These are phyloP conservation scores for Chondrilla cf. caribensis DNA, from an alignment of 37 sponge, comb jelly and placozoan genomes.

Conservation along the genomic window DNA sequence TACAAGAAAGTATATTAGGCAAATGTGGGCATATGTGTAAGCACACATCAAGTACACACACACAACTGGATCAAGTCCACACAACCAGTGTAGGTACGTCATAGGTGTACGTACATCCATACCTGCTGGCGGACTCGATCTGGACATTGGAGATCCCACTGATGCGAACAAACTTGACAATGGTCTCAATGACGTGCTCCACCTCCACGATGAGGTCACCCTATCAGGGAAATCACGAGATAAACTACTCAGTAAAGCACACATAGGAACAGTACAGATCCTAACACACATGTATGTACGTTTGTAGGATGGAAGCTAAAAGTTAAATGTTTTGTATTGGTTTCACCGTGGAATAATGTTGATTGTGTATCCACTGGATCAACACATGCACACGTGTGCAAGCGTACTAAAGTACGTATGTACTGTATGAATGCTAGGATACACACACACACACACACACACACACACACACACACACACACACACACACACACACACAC, in stretches of 20 bases:
- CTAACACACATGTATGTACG: neutral
- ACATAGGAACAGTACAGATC: too few relatives aligned
- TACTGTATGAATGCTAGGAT: too few relatives aligned
- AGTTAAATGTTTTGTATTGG: neutral
- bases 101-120: neutral
- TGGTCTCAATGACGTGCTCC: constrained; percentile 52
- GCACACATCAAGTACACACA: too few relatives aligned
- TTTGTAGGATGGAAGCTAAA: neutral
- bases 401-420: too few relatives aligned
- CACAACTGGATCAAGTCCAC: constrained; percentile 69
- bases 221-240: constrained; percentile 7
- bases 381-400: too few relatives aligned
- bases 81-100: too few relatives aligned
- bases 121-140: neutral
- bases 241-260: neutral
- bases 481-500: constrained; percentile 6
- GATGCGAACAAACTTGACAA: constrained; percentile 43
- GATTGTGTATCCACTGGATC: too few relatives aligned
- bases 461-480: too few relatives aligned
- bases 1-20: too few relatives aligned
- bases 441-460: too few relatives aligned
- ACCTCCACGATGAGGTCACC: constrained; percentile 78
- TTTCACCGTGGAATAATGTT: too few relatives aligned
- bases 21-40: too few relatives aligned
- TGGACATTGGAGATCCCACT: neutral